Conservation (phyloP, 92 coral and sea anemone genomes). For the Epizoanthus ramosus region DNA sequence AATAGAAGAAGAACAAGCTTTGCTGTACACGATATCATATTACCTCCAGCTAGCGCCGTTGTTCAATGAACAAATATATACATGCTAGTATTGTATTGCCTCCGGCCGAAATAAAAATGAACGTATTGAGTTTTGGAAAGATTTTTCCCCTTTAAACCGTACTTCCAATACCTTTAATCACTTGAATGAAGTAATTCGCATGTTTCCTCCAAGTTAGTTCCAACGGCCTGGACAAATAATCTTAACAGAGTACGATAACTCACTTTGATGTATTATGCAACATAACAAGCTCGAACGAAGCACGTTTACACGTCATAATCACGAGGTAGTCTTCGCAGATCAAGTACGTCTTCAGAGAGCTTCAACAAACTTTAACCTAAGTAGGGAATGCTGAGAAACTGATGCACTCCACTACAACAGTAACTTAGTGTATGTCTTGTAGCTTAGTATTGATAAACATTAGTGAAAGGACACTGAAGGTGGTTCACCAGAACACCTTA, state of each 20-base stretch:
- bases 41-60: background rate
- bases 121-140: background rate
- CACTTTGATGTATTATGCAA: background rate
- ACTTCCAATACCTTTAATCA: background rate
- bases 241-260: background rate
- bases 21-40: background rate
- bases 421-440: background rate
- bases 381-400: background rate
- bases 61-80: background rate
- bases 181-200: background rate
- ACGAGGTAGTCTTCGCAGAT: slow-evolving; percentile 14
- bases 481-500: background rate
- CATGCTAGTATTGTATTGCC: background rate
- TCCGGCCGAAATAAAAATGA: background rate
- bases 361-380: background rate
- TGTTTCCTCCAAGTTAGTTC: background rate
- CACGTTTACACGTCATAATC: slow-evolving; percentile 11
- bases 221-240: background rate
- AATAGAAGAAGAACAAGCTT: background rate
- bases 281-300: background rate
- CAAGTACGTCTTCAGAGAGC: background rate
- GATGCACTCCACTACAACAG: background rate
- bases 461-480: background rate
- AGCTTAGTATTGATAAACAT: background rate
- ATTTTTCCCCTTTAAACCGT: background rate